These are phyloP conservation scores for Haemorhous mexicanus DNA, from an alignment of 2,113 vertebrate genomes.

Conservation along the genomic window DNA sequence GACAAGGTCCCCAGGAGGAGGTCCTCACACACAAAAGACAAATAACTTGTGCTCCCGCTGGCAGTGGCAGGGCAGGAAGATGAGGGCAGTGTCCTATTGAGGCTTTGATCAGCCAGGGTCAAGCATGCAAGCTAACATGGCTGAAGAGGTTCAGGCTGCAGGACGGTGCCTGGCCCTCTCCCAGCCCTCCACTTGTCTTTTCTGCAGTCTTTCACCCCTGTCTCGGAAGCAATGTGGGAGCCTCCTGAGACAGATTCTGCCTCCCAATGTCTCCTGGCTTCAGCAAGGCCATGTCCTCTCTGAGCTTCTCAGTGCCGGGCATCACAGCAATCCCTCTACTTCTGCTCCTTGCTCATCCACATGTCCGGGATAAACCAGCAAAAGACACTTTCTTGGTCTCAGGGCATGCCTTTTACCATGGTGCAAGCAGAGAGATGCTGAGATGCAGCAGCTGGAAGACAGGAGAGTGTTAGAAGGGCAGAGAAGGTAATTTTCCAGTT, in stretches of 20 bases:
- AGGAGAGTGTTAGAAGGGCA: not conserved
- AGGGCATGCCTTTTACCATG: not conserved
- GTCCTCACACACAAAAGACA: conserved; percentile 16
- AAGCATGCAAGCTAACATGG: not conserved
- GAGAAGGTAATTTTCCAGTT: not conserved
- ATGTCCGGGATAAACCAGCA: not conserved
- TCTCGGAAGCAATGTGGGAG: not conserved
- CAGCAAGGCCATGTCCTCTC: not conserved
- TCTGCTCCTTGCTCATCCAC: not conserved
- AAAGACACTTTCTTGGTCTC: conserved; percentile 15
- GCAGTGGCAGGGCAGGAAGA: conserved; percentile 2
- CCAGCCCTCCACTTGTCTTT: not conserved
- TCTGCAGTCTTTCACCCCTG: not conserved
- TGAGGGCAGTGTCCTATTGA: not conserved
- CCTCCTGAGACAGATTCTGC: not conserved
- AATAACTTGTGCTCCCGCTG: not conserved
- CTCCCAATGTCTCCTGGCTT: not conserved
- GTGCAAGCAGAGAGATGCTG: not conserved
- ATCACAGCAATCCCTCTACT: not conserved
- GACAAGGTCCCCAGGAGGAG: not conserved
- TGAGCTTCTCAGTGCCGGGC: not conserved
- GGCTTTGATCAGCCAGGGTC: conserved; percentile 48
- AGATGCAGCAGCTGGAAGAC: not conserved
- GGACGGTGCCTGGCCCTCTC: rapidly evolving
- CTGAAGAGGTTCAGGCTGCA: not conserved